Base-by-base conservation (phyloP, 2,888 invertebrate species). In the Doris montereyensis region DNA sequence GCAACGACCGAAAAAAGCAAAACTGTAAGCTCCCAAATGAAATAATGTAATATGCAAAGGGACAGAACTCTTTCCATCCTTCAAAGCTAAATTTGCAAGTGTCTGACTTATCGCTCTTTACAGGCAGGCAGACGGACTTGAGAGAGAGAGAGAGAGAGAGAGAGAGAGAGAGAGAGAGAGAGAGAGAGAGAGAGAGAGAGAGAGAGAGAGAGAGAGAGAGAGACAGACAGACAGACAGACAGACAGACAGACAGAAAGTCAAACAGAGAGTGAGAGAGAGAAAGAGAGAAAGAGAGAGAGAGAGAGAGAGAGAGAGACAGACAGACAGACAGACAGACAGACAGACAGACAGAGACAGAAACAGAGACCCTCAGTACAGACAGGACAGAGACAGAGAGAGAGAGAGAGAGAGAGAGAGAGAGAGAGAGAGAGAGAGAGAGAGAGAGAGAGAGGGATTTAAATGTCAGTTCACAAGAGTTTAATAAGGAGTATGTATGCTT, bases 111-210 rank as follows among this genome's bases (percentile, higher is more conserved):
- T 13, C 52, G 8, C 13, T 52, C 13, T 52, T 52, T 52, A 13
- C 13, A 24, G 62, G 21, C 4, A 24, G 10, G 8, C 13, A 24
- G 62, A 5, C 10, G 8, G n/a, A n/a, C n/a, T n/a, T n/a, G n/a
- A n/a, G n/a, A n/a, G n/a, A n/a, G n/a, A n/a, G n/a, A n/a, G n/a
- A 21, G 10, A 13, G 21, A 62, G 62, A 5, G 21, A 62, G 62
- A 62, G 21, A n/a, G 13, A 62, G 62, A 62, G 62, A 65, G 24
- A 21, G 67, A 65, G 67, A 26, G 67, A 65, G 67, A 65, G 67
- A 21, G 24, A 65, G 67, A 65, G 67, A 65, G 62, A 52, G 52
- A 52, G 52, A 52, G 52, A 52, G 67, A 65, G 67, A 65, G 24
- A 65, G 67, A 21, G 24, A 65, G 24, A 10, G 4, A 21, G 24